A percentile compares a stretch with the other conserved stretches of the same genome.
phyloP scores from a whole-genome alignment of 2,888 invertebrate species.

The Marronus borbonicus region DNA sequence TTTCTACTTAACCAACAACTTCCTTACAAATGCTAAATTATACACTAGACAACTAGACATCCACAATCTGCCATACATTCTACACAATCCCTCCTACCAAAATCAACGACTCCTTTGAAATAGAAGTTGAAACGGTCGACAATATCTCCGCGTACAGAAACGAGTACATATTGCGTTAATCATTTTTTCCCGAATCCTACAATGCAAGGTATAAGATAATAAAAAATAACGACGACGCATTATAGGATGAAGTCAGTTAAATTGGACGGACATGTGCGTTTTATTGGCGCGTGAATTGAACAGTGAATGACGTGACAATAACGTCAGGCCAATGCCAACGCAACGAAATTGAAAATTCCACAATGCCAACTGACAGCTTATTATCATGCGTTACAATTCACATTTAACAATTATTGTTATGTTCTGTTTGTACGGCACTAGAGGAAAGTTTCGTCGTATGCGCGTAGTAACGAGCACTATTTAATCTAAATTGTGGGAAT shows the following conservation, averaged over 20 bases:
- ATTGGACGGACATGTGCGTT: conserved; percentile 17
- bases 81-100: too few species aligned
- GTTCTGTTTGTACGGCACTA: background rate
- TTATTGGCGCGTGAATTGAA: conserved; percentile 24
- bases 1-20: too few species aligned
- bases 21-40: too few species aligned
- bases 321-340: conserved; percentile 20
- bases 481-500: too few species aligned
- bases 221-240: conserved; percentile 25
- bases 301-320: conserved; percentile 24
- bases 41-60: too few species aligned
- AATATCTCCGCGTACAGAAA: background rate
- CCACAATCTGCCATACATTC: too few species aligned
- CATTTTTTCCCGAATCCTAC: background rate
- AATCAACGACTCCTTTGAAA: too few species aligned
- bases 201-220: conserved; percentile 16
- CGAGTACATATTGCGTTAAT: background rate
- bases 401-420: conserved; percentile 10
- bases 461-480: too few species aligned
- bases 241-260: conserved; percentile 18
- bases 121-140: background rate
- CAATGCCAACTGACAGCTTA: conserved; percentile 27
- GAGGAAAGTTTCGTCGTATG: background rate
- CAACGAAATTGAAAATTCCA: conserved; percentile 38
- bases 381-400: conserved; percentile 14